phyloP scores from a whole-genome alignment of 2,797 vertebrate genomes.

The Sphenopsis melanotis region DNA sequence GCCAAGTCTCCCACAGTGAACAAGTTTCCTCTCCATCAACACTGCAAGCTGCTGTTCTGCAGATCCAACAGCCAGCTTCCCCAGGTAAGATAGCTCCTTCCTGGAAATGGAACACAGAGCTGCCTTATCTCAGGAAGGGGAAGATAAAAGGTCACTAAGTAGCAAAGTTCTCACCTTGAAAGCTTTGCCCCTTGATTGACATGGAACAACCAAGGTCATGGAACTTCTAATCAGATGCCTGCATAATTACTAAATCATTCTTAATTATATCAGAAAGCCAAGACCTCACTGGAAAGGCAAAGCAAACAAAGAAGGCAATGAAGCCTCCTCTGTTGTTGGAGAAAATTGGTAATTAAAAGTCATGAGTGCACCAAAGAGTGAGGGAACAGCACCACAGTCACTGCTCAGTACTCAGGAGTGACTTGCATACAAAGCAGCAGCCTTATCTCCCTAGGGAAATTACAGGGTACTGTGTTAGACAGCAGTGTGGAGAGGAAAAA shows the following conservation, averaged over 20 bases:
- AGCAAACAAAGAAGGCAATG: constrained; percentile 62
- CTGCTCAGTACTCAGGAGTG: constrained; percentile 18
- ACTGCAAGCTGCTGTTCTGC: not conserved
- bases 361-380: constrained; percentile 53
- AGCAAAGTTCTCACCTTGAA: constrained; percentile 41
- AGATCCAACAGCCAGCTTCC: not conserved
- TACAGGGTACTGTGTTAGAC: not conserved
- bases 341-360: constrained; percentile 70
- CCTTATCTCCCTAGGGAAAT: constrained; percentile 2
- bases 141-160: constrained; percentile 46
- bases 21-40: not conserved
- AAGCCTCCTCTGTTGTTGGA: constrained; percentile 48
- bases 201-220: constrained; percentile 33
- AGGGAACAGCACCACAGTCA: constrained; percentile 39
- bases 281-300: constrained; percentile 51
- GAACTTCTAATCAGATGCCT: constrained; percentile 48
- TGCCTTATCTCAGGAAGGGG: constrained; percentile 29
- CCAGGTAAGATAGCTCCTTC: constrained; percentile 25
- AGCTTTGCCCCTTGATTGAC: constrained; percentile 33
- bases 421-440: constrained; percentile 44
- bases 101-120: constrained; percentile 18
- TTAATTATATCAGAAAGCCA: constrained; percentile 52
- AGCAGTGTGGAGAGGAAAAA: not conserved
- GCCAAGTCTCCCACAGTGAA: not conserved
- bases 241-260: constrained; percentile 67